Percentiles rank a stretch among this genome's conserved stretches.
Conservation (phyloP, 2,888 invertebrate genomes). For the Sinhomidia bicolor region DNA sequence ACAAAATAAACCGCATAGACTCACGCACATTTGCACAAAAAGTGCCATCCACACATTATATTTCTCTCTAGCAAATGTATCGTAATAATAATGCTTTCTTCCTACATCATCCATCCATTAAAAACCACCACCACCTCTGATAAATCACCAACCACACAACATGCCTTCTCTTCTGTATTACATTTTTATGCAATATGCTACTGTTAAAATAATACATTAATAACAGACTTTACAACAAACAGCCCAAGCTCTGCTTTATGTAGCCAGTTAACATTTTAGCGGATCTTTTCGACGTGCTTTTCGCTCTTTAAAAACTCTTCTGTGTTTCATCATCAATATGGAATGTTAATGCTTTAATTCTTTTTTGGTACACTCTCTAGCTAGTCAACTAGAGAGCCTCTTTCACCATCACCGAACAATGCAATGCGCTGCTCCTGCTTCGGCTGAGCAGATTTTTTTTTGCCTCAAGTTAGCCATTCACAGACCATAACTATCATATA, state of each 20-base stretch:
- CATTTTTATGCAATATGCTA: not conserved
- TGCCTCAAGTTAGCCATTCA: slow-evolving; percentile 3
- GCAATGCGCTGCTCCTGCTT: slow-evolving; percentile 29
- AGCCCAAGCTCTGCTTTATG: too few relatives aligned
- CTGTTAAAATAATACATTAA: not conserved
- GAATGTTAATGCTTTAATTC: slow-evolving; percentile 61
- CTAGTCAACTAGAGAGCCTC: not conserved
- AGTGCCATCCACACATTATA: not conserved
- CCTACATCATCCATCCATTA: not conserved
- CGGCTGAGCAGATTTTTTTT: not conserved
- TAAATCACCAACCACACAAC: slow-evolving; percentile 22
- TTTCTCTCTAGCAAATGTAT: not conserved
- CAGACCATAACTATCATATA: slow-evolving; percentile 58
- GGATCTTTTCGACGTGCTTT: not conserved
- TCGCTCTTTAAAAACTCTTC: not conserved
- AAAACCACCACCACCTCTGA: slow-evolving; percentile 31
- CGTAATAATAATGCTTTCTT: not conserved
- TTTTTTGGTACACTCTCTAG: not conserved
- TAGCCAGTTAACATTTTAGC: not conserved
- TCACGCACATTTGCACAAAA: not conserved
- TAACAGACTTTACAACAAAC: not conserved
- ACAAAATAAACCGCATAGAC: too few relatives aligned
- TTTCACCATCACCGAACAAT: slow-evolving; percentile 32
- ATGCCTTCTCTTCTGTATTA: not conserved
- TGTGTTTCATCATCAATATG: slow-evolving; percentile 60